Conservation (phyloP, 2,888 invertebrate species). For the Diarsia dahlii region DNA sequence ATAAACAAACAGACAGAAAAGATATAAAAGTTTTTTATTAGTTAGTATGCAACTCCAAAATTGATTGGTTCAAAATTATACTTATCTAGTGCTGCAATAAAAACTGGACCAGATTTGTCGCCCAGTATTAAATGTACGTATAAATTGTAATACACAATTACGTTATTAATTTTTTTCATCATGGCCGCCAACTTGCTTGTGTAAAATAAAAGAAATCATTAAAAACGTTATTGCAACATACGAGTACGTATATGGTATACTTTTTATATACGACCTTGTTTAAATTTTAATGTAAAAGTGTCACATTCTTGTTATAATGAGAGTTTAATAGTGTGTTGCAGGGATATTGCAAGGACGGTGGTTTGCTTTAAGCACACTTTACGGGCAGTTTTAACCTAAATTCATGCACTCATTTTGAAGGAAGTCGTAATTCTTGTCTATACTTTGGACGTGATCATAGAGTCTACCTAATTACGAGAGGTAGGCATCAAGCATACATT, state of each 20-base stretch:
- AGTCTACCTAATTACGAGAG: not conserved
- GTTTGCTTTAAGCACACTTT: conserved; percentile 44
- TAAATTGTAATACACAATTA: conserved; percentile 57
- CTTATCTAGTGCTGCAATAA: conserved; percentile 37
- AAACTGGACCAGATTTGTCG: conserved; percentile 51
- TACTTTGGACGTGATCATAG: conserved; percentile 3
- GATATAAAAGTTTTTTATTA: conserved; percentile 1
- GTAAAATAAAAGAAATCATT: conserved; percentile 70
- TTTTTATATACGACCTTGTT: conserved; percentile 62
- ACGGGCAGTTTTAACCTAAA: conserved; percentile 29
- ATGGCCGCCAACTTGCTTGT: conserved; percentile 55
- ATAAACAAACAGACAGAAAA: conserved; percentile 35
- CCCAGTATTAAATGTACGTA: conserved; percentile 32
- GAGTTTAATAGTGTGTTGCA: conserved; percentile 51
- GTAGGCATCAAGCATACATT: not conserved
- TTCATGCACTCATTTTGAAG: conserved; percentile 20
- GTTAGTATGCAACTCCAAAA: conserved; percentile 23
- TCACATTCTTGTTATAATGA: conserved; percentile 62
- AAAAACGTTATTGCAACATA: conserved; percentile 69
- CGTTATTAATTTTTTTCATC: conserved; percentile 53
- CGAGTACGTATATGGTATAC: conserved; percentile 54
- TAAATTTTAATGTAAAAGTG: conserved; percentile 61
- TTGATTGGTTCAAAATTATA: conserved; percentile 46
- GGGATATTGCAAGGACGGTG: conserved; percentile 43
- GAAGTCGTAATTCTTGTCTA: conserved; percentile 40